Evolutionary conservation across 1,140 invertebrate genomes (phyloP).

Genomic region (Caenorhabditis inopinata): DNA sequence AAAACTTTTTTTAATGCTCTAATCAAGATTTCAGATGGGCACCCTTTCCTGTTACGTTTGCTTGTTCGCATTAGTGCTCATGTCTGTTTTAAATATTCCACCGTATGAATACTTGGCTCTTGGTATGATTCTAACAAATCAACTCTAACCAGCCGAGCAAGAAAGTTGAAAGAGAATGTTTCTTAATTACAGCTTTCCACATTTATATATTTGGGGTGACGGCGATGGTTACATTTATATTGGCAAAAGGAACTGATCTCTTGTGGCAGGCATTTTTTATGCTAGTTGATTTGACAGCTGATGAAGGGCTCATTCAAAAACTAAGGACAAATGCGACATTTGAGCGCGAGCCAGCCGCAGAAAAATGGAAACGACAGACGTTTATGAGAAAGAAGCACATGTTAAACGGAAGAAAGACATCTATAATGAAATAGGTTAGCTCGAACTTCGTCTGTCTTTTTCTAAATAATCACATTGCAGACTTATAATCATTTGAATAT

Average conservation of each 20-base stretch:
- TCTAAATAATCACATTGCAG: no score
- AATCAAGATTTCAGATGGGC: neutral
- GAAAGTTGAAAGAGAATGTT: neutral
- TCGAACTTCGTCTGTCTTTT: no score
- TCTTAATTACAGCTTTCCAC: neutral
- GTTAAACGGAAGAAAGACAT: no score
- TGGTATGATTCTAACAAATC: neutral
- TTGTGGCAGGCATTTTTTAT: neutral
- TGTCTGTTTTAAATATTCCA: neutral
- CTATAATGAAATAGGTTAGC: no score
- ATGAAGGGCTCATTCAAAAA: neutral
- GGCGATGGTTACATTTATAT: neutral
- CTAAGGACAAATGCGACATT: neutral
- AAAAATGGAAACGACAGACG: no score
- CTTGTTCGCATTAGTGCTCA: neutral
- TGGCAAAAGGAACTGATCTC: neutral
- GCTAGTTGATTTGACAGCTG: neutral
- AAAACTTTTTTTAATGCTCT: neutral
- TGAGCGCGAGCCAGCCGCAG: no score
- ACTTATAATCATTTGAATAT: no score
- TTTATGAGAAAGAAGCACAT: no score
- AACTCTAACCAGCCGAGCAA: neutral
- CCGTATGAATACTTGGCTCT: neutral
- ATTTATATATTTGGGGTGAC: neutral
- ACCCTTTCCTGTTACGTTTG: neutral